These are phyloP conservation scores for Upupa epops DNA, from an alignment of 2,113 vertebrate species.

Conservation along the genomic window DNA sequence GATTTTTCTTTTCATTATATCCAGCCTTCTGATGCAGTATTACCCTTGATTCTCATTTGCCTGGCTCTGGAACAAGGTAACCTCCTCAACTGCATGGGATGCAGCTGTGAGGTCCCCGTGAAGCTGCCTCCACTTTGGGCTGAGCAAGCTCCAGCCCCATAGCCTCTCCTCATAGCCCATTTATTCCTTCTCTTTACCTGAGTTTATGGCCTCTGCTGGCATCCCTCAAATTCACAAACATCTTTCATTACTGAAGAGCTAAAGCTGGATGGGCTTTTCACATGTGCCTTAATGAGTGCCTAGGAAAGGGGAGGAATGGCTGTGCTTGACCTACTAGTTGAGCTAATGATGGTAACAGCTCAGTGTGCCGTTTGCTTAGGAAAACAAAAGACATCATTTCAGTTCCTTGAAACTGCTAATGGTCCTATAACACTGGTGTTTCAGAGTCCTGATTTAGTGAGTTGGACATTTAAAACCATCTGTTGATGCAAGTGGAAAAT, in stretches of 20 bases:
- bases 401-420: neutral
- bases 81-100: neutral
- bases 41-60: neutral
- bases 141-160: neutral
- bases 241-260: neutral
- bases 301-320: neutral
- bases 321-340: neutral
- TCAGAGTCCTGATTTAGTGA: neutral
- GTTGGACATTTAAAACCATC: neutral
- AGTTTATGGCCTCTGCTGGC: neutral
- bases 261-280: neutral
- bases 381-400: neutral
- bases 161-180: fast-evolving
- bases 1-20: neutral
- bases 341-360: neutral
- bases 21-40: neutral
- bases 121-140: neutral
- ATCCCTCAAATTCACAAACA: neutral
- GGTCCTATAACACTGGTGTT: neutral
- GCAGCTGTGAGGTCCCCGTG: neutral
- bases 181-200: neutral
- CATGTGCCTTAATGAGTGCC: neutral
- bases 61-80: neutral
- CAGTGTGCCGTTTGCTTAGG: neutral
- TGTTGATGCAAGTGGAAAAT: neutral